These are phyloP conservation scores for Lepidostoma basale DNA, from an alignment of 1,140 invertebrate species.

Conservation along the genomic window DNA sequence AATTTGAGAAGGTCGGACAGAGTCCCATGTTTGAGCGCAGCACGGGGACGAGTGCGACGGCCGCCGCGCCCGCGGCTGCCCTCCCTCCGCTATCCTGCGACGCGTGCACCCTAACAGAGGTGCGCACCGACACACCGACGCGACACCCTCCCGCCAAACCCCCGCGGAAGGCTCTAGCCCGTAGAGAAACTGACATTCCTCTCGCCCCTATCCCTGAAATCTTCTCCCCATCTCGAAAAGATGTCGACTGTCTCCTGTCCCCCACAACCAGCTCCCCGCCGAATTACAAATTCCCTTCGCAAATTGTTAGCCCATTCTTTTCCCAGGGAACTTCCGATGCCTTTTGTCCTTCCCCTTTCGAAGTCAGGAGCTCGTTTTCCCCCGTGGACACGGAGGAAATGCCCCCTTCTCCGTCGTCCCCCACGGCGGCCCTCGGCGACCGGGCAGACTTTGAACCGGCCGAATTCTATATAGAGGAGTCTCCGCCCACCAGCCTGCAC, in stretches of 20 bases:
- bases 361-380: constrained; percentile 51
- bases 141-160: constrained; percentile 51
- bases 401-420: constrained; percentile 48
- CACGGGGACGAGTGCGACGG: not conserved
- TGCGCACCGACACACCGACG: constrained; percentile 39
- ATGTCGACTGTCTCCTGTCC: constrained; percentile 40
- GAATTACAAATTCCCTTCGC: constrained; percentile 36
- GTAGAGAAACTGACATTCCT: constrained; percentile 46
- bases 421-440: constrained; percentile 49
- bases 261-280: constrained; percentile 49
- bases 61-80: not conserved
- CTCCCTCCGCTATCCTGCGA: constrained; percentile 38
- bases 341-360: not conserved
- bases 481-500: constrained; percentile 72
- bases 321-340: not conserved
- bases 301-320: constrained; percentile 43
- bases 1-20: constrained; percentile 79
- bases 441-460: constrained; percentile 73
- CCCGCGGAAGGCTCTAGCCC: constrained; percentile 51
- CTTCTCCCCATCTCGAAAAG: not conserved
- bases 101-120: constrained; percentile 54
- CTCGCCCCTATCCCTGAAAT: constrained; percentile 40
- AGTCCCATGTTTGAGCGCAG: constrained; percentile 61
- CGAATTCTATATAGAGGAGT: constrained; percentile 88
- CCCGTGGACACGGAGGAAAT: constrained; percentile 41